Conservation (phyloP, 1,140 invertebrate genomes). For the Conus betulinus region DNA sequence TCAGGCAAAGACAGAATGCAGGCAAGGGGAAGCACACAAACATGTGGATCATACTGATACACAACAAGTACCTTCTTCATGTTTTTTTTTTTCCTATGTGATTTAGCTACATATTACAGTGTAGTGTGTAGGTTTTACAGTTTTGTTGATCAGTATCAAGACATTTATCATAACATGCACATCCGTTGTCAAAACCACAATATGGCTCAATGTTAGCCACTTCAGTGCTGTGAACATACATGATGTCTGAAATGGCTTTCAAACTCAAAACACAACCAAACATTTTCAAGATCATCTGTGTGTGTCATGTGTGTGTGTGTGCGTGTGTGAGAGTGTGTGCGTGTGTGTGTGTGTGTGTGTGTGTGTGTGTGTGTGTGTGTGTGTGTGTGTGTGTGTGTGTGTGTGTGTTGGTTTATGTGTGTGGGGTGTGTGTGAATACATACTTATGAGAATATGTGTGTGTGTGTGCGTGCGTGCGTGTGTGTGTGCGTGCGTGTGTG, state of each 20-base stretch:
- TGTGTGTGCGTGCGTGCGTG: not conserved
- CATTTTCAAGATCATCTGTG: not conserved
- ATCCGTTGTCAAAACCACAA: too few relatives aligned
- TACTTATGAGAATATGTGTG: not conserved
- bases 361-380: slow-evolving; percentile 1
- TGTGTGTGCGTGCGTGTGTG: not conserved
- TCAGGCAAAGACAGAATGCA: too few relatives aligned
- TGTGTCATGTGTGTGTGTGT: not conserved
- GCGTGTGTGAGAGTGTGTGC: not conserved
- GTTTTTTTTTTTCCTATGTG: not conserved
- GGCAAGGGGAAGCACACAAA: too few relatives aligned
- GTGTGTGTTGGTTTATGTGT: not conserved
- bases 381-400: not conserved
- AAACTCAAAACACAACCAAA: too few relatives aligned
- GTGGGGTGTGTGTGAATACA: not conserved
- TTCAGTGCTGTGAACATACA: too few relatives aligned
- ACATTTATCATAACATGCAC: too few relatives aligned
- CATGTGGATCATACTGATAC: too few relatives aligned
- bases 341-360: not conserved
- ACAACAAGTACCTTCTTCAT: not conserved
- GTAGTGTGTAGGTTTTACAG: too few relatives aligned
- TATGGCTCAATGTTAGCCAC: too few relatives aligned
- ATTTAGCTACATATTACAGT: too few relatives aligned
- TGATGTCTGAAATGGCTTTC: too few relatives aligned
- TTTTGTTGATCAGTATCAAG: too few relatives aligned